Evolutionary conservation across 2,113 vertebrate species (phyloP).

Genomic region (Eira barbara): DNA sequence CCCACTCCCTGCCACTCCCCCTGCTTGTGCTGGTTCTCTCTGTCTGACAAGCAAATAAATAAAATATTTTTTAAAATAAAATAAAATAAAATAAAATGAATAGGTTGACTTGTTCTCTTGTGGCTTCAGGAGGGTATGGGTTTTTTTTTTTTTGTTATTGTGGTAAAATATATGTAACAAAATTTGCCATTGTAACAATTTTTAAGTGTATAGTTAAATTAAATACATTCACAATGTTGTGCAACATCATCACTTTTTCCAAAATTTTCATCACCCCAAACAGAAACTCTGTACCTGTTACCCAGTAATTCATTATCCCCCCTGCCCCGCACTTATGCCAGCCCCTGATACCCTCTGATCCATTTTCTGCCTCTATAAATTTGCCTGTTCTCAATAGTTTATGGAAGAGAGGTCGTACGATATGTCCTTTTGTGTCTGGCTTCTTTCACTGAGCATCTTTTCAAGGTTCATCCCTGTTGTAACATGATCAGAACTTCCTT

Average conservation of each 20-base stretch:
- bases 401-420: not conserved
- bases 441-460: not conserved
- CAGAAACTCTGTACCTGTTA: not conserved
- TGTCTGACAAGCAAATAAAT: too few species aligned
- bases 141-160: not conserved
- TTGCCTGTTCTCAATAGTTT: not conserved
- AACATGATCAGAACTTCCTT: rapidly evolving
- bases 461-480: not conserved
- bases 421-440: not conserved
- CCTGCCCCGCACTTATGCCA: not conserved
- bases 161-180: not conserved
- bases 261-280: not conserved
- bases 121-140: not conserved
- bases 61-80: too few species aligned
- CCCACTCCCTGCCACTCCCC: too few species aligned
- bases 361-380: not conserved
- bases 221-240: not conserved
- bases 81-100: not conserved
- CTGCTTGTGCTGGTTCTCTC: too few species aligned
- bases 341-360: not conserved
- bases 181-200: not conserved
- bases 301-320: not conserved
- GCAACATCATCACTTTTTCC: not conserved
- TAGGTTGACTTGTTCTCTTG: not conserved
- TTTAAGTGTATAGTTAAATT: not conserved